Evolutionary conservation across 2,888 invertebrate genomes (phyloP), one percentile per base, ranked within the genome.

Genomic region (Agonopterix heracliana): DNA sequence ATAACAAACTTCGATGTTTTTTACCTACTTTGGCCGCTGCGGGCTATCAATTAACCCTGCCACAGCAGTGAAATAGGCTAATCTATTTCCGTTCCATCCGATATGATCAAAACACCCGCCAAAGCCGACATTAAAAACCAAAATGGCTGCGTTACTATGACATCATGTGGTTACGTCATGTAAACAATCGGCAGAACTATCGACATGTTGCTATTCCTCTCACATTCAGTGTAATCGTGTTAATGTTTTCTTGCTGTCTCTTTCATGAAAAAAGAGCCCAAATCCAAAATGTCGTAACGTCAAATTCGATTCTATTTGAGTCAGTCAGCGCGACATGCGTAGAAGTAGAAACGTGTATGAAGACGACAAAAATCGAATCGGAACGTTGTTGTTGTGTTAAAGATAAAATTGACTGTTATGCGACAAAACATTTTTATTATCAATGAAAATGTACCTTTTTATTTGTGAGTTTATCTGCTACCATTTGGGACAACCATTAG

Each of bases 121-220:
- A 46, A 45, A 45, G 42, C 35, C 36, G 12, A 49, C 12, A 11
- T 14, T 14, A 34, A 10, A 35, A 34, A 45, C 41, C 26, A 26
- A 26, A 11, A 46, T 46, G 50, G 50, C 50, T 34, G 54, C 68
- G 74, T 79, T 79, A 63, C 76, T 77, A 83, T 85, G 84, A 83
- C 80, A 80, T 83, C 82, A 84, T 78, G 71, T 57, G 69, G 68
- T 77, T 78, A 76, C 78, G 71, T 80, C 78, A 78, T 53, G 61
- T 73, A 74, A 75, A 78, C 71, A 79, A 71, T 65, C 54, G 47
- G 45, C 50, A 41, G 53, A 63, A 53, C 52, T 52, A 48, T 51
- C 17, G 52, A 59, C 54, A 53, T 63, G 60, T 51, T 57, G 42
- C 55, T 49, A 46, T 79, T 78, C 60, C 65, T 63, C 38, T 84